These are phyloP conservation scores for Notiomystis cincta DNA, from an alignment of 2,113 vertebrate genomes.

Conservation along the genomic window DNA sequence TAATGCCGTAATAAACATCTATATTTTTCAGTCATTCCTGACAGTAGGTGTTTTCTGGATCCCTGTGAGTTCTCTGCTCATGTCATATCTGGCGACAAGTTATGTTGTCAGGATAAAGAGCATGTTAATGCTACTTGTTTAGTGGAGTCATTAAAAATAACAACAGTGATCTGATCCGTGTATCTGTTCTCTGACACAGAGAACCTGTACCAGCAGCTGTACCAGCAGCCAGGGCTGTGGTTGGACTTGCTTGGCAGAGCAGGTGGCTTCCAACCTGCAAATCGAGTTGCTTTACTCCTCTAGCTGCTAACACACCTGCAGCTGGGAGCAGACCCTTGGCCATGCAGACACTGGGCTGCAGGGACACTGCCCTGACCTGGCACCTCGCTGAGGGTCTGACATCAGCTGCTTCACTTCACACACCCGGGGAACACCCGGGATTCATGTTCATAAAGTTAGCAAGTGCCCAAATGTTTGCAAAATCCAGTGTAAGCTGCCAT, in stretches of 20 bases:
- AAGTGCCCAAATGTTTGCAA: not conserved
- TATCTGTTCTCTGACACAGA: not conserved
- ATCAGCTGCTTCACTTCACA: not conserved
- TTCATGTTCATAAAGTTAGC: not conserved
- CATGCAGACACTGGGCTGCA: not conserved
- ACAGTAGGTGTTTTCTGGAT: not conserved
- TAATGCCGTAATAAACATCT: not conserved
- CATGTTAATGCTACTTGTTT: not conserved
- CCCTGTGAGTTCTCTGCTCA: not conserved
- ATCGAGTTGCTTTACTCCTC: not conserved
- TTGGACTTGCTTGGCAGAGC: not conserved
- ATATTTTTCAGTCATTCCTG: not conserved
- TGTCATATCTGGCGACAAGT: not conserved
- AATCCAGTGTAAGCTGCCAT: not conserved
- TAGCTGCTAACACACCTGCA: not conserved
- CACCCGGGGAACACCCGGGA: not conserved
- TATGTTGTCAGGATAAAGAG: not conserved
- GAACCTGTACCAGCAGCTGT: no score
- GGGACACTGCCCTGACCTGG: not conserved
- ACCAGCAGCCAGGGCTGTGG: not conserved
- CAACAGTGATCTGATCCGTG: not conserved
- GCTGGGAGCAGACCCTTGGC: not conserved
- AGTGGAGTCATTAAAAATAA: not conserved
- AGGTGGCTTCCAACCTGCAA: not conserved
- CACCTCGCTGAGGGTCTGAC: not conserved